These are phyloP conservation scores for Gymnogyps californianus DNA, from an alignment of 2,113 vertebrate species.

Conservation along the genomic window DNA sequence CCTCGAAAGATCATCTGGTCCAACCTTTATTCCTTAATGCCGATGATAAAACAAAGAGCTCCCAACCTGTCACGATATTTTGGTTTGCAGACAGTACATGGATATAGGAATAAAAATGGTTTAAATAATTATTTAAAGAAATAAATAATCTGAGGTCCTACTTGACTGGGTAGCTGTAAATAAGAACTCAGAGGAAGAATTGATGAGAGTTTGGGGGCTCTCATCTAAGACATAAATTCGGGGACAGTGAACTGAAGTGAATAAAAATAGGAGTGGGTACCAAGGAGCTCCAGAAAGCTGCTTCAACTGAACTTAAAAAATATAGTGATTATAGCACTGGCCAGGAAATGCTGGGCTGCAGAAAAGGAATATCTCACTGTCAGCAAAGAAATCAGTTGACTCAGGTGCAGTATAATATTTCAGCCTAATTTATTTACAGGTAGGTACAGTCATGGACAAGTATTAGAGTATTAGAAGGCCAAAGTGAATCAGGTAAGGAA, in stretches of 20 bases:
- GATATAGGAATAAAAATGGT: background rate
- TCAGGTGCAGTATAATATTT: background rate
- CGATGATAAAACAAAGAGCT: background rate
- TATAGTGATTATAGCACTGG: background rate
- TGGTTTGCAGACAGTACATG: background rate
- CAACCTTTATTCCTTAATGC: background rate
- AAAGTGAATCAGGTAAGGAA: background rate
- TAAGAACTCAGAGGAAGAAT: background rate
- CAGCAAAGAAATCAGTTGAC: background rate
- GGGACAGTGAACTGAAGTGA: background rate
- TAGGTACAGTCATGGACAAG: background rate
- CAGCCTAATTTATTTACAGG: background rate
- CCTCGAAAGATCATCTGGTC: background rate
- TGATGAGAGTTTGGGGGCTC: background rate
- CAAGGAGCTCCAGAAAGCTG: background rate
- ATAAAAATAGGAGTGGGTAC: background rate
- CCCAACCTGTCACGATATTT: fast-evolving
- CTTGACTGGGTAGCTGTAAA: background rate
- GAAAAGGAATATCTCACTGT: background rate
- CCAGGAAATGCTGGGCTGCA: background rate
- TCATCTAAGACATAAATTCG: background rate
- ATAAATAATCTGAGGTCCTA: background rate
- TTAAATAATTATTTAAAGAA: background rate
- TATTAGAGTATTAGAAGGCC: background rate
- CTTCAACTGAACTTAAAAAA: background rate